Conservation (phyloP, 2,113 vertebrate genomes). For the Syngnathoides biaculeatus region DNA sequence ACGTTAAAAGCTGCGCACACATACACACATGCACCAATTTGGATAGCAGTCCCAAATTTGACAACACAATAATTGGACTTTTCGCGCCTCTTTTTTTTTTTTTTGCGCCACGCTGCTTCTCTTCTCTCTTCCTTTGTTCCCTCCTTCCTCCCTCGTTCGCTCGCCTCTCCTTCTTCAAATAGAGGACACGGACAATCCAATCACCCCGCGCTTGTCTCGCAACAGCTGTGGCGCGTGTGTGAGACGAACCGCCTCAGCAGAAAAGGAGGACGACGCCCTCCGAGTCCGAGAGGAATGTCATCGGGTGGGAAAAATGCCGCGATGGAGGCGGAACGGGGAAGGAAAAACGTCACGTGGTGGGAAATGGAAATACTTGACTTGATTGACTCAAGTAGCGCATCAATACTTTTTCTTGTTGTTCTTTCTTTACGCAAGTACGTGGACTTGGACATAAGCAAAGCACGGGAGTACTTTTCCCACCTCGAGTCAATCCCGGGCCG, state of each 20-base stretch:
- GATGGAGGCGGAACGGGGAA: constrained; percentile 37
- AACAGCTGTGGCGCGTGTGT: constrained; percentile 63
- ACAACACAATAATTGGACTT: constrained; percentile 33
- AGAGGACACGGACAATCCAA: constrained; percentile 72
- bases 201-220: constrained; percentile 34
- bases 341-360: constrained; percentile 22
- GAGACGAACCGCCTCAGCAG: constrained; percentile 56
- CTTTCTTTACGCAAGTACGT: too few relatives aligned
- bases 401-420: too few relatives aligned
- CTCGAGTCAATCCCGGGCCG: too few relatives aligned
- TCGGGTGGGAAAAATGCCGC: constrained; percentile 25
- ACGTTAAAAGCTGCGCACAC: neutral
- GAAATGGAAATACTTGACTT: too few relatives aligned
- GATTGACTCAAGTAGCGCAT: too few relatives aligned
- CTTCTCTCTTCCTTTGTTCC: constrained; percentile 25
- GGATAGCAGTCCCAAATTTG: neutral
- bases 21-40: neutral
- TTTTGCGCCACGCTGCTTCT: constrained; percentile 19
- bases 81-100: constrained; percentile 44
- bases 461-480: too few relatives aligned
- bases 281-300: constrained; percentile 66
- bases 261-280: constrained; percentile 66
- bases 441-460: too few relatives aligned
- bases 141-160: constrained; percentile 18
- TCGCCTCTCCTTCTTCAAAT: constrained; percentile 61